Evolutionary conservation across 2,888 invertebrate genomes (phyloP).

Genomic region (Formica aserva): DNA sequence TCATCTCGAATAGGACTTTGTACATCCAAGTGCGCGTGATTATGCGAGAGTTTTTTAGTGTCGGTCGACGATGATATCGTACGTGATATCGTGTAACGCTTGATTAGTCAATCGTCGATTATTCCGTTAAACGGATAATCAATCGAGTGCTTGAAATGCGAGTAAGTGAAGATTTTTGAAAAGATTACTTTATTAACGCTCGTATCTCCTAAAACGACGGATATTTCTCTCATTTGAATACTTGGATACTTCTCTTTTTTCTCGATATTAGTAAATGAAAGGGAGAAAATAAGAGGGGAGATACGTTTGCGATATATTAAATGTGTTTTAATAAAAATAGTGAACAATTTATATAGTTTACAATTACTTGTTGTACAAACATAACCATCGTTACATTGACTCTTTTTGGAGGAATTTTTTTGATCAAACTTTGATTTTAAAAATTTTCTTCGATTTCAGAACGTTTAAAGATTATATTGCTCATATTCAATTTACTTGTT

Average conservation of each 20-base stretch:
- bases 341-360: background rate
- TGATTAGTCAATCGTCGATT: conserved; percentile 15
- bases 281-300: background rate
- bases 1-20: background rate
- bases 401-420: background rate
- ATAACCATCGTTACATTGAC: background rate
- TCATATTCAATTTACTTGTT: background rate
- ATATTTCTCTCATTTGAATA: background rate
- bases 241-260: background rate
- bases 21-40: conserved; percentile 37
- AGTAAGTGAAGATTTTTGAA: conserved; percentile 8
- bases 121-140: background rate
- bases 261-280: background rate
- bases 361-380: background rate
- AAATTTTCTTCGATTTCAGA: background rate
- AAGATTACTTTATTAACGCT: background rate
- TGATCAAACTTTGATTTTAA: background rate
- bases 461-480: background rate
- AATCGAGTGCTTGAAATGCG: background rate
- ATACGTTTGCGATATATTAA: background rate
- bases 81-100: conserved; percentile 31
- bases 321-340: background rate
- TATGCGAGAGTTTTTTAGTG: conserved; percentile 30
- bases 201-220: background rate
- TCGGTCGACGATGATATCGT: background rate